Evolutionary conservation across 2,797 vertebrate species (phyloP).

Genomic region (Labeo calbasu): DNA sequence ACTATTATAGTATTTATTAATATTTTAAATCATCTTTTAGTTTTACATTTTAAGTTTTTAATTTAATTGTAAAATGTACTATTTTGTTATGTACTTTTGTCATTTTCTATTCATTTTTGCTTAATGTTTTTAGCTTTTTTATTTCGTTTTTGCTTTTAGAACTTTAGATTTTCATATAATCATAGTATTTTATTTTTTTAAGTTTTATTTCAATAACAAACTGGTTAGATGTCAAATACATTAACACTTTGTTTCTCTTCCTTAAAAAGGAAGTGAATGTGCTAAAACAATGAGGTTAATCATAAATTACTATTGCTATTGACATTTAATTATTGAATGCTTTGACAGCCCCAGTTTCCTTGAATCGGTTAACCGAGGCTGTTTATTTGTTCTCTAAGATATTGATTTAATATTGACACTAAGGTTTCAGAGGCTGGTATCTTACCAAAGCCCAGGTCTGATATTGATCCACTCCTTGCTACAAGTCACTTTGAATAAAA

Average conservation of each 20-base stretch:
- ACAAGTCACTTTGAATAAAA: neutral
- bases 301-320: constrained; percentile 3
- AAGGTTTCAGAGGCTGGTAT: neutral
- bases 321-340: neutral
- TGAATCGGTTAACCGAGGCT: neutral
- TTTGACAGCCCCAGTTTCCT: neutral
- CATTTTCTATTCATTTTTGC: too few species aligned
- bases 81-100: too few species aligned
- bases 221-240: neutral
- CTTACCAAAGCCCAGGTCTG: neutral
- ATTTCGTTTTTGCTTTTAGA: neutral
- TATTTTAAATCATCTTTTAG: too few species aligned
- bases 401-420: constrained; percentile 6
- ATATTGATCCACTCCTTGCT: neutral
- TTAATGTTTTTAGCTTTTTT: neutral
- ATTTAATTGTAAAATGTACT: too few species aligned
- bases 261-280: neutral
- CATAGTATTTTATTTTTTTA: neutral
- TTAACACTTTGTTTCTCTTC: neutral
- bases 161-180: neutral
- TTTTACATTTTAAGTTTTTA: too few species aligned
- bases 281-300: neutral
- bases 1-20: too few species aligned
- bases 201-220: neutral
- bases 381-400: neutral